Conservation (phyloP, 1,140 invertebrate species). For the Drosophila tropicalis region DNA sequence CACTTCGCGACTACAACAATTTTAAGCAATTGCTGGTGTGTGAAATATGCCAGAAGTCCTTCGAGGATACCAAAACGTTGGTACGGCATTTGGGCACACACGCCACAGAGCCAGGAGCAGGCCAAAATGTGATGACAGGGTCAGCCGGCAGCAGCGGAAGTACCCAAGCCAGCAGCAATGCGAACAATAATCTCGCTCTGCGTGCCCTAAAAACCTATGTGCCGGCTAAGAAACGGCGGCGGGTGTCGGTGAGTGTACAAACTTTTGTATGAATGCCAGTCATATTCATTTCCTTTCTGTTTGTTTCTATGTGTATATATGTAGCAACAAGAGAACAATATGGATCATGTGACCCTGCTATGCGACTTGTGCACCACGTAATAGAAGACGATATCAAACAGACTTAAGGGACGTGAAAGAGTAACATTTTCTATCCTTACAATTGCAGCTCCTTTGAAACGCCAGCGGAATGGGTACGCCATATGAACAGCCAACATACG, state of each 20-base stretch:
- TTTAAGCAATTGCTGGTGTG: slow-evolving; percentile 88
- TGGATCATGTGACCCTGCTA: slow-evolving; percentile 78
- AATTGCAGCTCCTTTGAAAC: slow-evolving; percentile 86
- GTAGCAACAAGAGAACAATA: slow-evolving; percentile 80
- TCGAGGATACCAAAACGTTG: slow-evolving; percentile 91
- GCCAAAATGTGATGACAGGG: slow-evolving; percentile 24
- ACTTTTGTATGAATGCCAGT: slow-evolving; percentile 4
- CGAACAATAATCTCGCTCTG: slow-evolving; percentile 54
- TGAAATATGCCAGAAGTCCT: slow-evolving; percentile 92
- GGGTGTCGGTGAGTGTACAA: slow-evolving; percentile 83
- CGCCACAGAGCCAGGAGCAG: slow-evolving; percentile 74
- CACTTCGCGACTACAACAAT: slow-evolving; percentile 70
- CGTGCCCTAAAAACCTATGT: slow-evolving; percentile 84
- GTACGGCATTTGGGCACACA: slow-evolving; percentile 91
- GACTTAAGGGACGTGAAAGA: background rate
- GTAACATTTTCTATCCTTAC: background rate
- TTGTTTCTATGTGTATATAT: no score
- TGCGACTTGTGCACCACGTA: slow-evolving; percentile 92
- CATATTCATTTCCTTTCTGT: slow-evolving; percentile 11
- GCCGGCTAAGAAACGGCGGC: slow-evolving; percentile 84
- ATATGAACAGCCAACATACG: slow-evolving; percentile 92
- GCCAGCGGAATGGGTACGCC: slow-evolving; percentile 92
- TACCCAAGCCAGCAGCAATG: slow-evolving; percentile 42
- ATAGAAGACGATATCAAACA: background rate
- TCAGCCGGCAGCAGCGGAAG: slow-evolving; percentile 44